Evolutionary conservation across 2,888 invertebrate genomes (phyloP).

Genomic region (Erebia palarica): DNA sequence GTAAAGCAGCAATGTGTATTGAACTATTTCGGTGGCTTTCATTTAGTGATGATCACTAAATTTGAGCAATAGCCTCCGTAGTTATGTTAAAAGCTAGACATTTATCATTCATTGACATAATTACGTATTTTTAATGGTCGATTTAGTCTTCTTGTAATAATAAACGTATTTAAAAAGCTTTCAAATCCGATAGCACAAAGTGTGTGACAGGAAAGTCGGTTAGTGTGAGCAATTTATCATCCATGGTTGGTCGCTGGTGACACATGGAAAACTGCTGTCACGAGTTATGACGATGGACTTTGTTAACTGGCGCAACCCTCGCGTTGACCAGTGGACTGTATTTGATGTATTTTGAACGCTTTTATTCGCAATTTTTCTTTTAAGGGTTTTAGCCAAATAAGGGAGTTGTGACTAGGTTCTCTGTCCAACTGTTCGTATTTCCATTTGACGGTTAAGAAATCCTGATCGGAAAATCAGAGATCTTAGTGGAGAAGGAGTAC

Average conservation of each 20-base stretch:
- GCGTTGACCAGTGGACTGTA: constrained; percentile 35
- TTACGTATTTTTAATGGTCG: constrained; percentile 15
- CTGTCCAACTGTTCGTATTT: no score
- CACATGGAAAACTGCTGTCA: constrained; percentile 71
- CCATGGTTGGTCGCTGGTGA: constrained; percentile 60
- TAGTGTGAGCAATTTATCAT: constrained; percentile 53
- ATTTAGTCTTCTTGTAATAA: constrained; percentile 12
- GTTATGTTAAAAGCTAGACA: constrained; percentile 4
- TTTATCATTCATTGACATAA: constrained; percentile 17
- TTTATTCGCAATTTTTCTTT: not conserved
- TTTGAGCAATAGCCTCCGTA: no score
- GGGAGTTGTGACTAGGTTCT: not conserved
- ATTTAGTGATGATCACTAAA: no score
- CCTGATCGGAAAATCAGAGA: no score
- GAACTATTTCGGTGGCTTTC: no score
- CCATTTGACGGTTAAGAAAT: no score
- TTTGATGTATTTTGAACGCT: constrained; percentile 22
- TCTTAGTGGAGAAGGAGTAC: no score
- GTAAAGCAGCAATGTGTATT: no score
- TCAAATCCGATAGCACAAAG: constrained; percentile 27
- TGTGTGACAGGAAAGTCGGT: constrained; percentile 30
- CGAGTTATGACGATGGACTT: constrained; percentile 70
- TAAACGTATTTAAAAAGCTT: constrained; percentile 21
- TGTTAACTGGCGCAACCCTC: constrained; percentile 50
- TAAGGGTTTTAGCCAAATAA: not conserved